Evolutionary conservation across 2,888 invertebrate species (phyloP), one percentile per base, ranked within the genome.

Genomic region (Acleris cristana): DNA sequence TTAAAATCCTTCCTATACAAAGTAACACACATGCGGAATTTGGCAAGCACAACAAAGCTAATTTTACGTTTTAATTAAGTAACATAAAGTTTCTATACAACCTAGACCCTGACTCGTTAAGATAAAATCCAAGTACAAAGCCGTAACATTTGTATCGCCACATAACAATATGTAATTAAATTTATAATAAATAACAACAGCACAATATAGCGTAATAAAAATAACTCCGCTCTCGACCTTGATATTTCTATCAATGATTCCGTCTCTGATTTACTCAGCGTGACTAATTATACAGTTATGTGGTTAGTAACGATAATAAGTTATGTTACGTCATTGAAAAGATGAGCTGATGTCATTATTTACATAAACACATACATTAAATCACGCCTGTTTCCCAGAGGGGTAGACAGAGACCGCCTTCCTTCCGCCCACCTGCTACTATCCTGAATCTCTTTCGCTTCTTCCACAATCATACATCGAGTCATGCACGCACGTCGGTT

Each of bases 221-320:
- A 26, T 66, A 44, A 19, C 44, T 55, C 21, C 44, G 21, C 14
- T 10, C 16, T 23, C 26, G 53, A 40, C 67, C 67, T 63, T 67
- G 62, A 63, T 58, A 30, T 49, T 48, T 54, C 40, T 48, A 63
- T 67, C 57, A 58, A 62, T 57, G 57, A 58, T 48, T 23, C 59
- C 34, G 40, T 18, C 56, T 26, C 45, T 14, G 52, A 63, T 58
- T 58, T 44, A 67, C 53, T 48, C 34, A 18, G 44, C 53, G 52
- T 62, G 58, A 67, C 62, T 67, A 67, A 67, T 67, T 67, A 58
- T 54, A 48, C 52, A 56, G 52, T 55, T 45, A 56, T 62, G 34
- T 57, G n/a, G 40, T 48, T 58, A 26, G 10, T n/a, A 58, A 52
- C 26, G 7, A 8, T 48, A 63, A n/a, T 62, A 48, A 58, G 18